Conservation (phyloP, 2,797 vertebrate genomes). For the Lagocephalus sceleratus region DNA sequence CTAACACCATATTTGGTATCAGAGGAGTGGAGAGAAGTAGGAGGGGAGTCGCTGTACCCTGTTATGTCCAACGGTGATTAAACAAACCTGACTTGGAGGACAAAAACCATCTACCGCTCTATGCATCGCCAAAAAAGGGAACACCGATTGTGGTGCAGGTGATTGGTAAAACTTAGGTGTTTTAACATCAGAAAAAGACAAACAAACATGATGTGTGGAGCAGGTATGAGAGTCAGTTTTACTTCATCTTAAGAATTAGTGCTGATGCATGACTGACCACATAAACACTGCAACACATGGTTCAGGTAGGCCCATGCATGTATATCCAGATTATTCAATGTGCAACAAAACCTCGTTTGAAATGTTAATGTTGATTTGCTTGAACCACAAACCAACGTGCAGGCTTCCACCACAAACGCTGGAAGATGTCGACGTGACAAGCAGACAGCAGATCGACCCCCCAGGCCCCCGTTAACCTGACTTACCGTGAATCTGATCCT, state of each 20-base stretch:
- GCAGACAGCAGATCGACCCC: constrained; percentile 18
- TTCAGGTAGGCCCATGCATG: constrained; percentile 18
- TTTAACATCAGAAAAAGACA: not conserved
- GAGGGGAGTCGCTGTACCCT: constrained; percentile 60
- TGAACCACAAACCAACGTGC: constrained; percentile 54
- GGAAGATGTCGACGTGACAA: constrained; percentile 1
- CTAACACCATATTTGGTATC: constrained; percentile 84
- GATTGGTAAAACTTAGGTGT: constrained; percentile 50
- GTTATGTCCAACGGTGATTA: constrained; percentile 72
- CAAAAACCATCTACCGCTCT: constrained; percentile 44
- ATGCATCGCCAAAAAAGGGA: constrained; percentile 71
- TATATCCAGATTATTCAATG: no score
- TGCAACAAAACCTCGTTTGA: no score
- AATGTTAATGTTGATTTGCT: constrained; percentile 15
- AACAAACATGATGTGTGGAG: constrained; percentile 16
- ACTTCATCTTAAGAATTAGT: not conserved
- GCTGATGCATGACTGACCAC: constrained; percentile 22
- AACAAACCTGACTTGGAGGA: constrained; percentile 64
- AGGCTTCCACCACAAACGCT: constrained; percentile 58
- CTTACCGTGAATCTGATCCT: constrained; percentile 91
- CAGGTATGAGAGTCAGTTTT: no score
- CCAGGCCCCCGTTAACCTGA: constrained; percentile 46
- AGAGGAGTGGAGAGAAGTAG: constrained; percentile 71
- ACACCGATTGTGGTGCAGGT: constrained; percentile 44
- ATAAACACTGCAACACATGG: constrained; percentile 41